Conservation (phyloP, 2,888 invertebrate species). For the Andrena bucephala region DNA sequence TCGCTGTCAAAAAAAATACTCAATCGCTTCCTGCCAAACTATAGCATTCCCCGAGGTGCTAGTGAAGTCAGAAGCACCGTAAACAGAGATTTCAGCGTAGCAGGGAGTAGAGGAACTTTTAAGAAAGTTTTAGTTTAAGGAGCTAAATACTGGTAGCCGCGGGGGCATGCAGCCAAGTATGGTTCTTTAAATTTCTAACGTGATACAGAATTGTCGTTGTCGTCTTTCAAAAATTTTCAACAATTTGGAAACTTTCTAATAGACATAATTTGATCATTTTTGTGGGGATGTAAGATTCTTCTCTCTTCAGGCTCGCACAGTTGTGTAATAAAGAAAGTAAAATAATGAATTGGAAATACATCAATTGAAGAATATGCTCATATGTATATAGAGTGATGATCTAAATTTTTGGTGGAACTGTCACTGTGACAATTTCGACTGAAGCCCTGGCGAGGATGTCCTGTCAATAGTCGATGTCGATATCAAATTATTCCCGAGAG, state of each 20-base stretch:
- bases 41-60: constrained; percentile 7
- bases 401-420: background rate
- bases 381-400: background rate
- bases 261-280: no score
- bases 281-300: no score
- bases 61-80: constrained; percentile 4
- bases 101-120: constrained; percentile 7
- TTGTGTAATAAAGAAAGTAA: background rate
- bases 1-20: constrained; percentile 12
- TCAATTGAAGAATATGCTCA: background rate
- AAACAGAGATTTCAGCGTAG: constrained; percentile 1
- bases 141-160: background rate
- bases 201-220: background rate
- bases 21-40: background rate
- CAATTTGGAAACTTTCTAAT: no score
- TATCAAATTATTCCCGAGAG: constrained; percentile 47
- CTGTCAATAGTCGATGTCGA: constrained; percentile 32
- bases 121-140: constrained; percentile 18
- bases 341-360: background rate
- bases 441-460: constrained; percentile 7
- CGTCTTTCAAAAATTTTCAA: no score
- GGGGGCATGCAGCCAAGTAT: background rate
- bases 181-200: background rate
- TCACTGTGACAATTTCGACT: background rate
- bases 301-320: background rate